Conservation (phyloP, 2,888 invertebrate species). For the Dolichomitus sp. region DNA sequence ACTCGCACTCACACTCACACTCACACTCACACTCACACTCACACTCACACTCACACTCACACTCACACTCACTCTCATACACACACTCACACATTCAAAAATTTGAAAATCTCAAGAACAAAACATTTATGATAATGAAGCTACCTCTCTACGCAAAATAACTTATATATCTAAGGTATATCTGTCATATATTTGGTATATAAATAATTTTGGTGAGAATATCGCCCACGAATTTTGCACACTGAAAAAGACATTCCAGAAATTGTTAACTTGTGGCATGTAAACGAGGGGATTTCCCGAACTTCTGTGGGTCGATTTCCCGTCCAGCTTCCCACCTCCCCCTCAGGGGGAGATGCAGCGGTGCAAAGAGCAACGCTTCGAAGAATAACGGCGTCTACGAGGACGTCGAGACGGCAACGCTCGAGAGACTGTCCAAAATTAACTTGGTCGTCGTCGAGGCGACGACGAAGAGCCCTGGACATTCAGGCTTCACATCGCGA, state of each 20-base stretch:
- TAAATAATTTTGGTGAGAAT: background rate
- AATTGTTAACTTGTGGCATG: background rate
- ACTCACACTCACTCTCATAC: no score
- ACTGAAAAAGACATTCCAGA: background rate
- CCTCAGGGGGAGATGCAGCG: background rate
- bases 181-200: no score
- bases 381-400: constrained; percentile 81
- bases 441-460: constrained; percentile 65
- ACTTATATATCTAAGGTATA: no score
- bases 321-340: background rate
- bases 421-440: constrained; percentile 72
- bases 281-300: background rate
- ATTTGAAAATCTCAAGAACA: background rate
- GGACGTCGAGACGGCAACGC: constrained; percentile 79
- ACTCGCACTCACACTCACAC: no score
- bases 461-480: constrained; percentile 37
- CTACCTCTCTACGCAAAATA: no score
- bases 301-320: background rate
- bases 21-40: no score
- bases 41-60: no score
- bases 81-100: no score
- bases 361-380: constrained; percentile 40
- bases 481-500: constrained; percentile 2
- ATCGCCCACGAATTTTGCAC: background rate
- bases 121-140: background rate